Conservation (phyloP, 1,140 invertebrate genomes). For the Lamellibrachia luymesi region DNA sequence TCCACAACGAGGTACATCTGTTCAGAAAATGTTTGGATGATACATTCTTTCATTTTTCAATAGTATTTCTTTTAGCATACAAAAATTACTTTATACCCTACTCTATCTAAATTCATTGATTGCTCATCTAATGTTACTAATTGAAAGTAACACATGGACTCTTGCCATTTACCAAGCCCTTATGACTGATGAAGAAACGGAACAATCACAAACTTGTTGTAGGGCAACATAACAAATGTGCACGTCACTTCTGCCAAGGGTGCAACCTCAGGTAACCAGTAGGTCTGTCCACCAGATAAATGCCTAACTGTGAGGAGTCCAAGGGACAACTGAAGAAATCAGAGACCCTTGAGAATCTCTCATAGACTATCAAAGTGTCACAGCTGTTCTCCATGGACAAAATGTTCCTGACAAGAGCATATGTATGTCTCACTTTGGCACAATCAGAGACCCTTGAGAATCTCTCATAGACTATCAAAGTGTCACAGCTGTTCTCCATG, state of each 20-base stretch:
- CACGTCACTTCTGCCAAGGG: neutral
- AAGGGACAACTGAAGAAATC: neutral
- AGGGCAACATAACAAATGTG: neutral
- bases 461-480: too few relatives aligned
- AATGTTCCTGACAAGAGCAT: too few relatives aligned
- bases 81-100: too few relatives aligned
- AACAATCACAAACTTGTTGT: neutral
- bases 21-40: neutral
- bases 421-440: too few relatives aligned
- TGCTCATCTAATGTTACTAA: neutral
- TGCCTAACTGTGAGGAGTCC: neutral
- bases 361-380: constrained; percentile 8
- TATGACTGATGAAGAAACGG: neutral
- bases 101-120: neutral
- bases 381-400: too few relatives aligned
- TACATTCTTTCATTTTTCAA: too few relatives aligned
- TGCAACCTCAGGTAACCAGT: neutral
- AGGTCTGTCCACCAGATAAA: neutral
- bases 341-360: constrained; percentile 9
- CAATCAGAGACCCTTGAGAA: too few relatives aligned
- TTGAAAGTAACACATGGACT: neutral
- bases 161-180: neutral
- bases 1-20: neutral
- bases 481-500: too few relatives aligned
- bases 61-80: too few relatives aligned